Percentiles rank a stretch among this genome's conserved stretches.
Evolutionary conservation across 2,797 vertebrate species (phyloP).

Genomic region (Euphonia xanthogaster): DNA sequence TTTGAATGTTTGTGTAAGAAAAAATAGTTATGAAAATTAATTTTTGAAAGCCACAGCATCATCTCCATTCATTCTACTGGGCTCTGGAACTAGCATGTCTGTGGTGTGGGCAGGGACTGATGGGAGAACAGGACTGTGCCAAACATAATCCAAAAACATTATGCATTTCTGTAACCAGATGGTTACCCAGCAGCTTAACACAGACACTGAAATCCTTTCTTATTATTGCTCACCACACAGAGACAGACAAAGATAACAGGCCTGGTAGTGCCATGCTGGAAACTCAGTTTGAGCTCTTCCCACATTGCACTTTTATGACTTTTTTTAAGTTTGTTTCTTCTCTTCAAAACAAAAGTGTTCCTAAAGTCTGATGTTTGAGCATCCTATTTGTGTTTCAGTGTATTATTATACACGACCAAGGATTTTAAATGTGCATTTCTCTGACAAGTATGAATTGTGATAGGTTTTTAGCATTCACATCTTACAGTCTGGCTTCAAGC

Average conservation of each 20-base stretch:
- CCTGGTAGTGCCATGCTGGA: not conserved
- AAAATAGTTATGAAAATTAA: not conserved
- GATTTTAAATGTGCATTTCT: not conserved
- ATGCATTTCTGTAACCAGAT: not conserved
- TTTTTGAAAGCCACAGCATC: not conserved
- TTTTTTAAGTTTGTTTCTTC: not conserved
- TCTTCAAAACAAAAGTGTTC: not conserved
- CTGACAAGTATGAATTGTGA: constrained; percentile 19
- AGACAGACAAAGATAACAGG: not conserved
- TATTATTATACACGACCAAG: constrained; percentile 11
- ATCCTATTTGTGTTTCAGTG: not conserved
- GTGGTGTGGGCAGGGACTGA: not conserved
- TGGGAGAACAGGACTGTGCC: not conserved
- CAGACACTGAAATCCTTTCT: not conserved
- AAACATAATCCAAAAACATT: not conserved
- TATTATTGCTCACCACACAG: not conserved
- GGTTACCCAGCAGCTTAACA: not conserved
- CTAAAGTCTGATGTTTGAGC: not conserved
- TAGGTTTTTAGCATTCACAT: constrained; percentile 26
- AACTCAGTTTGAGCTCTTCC: not conserved
- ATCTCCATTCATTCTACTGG: not conserved
- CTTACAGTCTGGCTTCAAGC: constrained; percentile 15
- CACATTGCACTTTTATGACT: not conserved
- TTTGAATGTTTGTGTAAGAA: not conserved
- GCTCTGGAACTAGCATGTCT: not conserved